Evolutionary conservation across 2,797 vertebrate genomes (phyloP).

Genomic region (Sebastes oblongus): DNA sequence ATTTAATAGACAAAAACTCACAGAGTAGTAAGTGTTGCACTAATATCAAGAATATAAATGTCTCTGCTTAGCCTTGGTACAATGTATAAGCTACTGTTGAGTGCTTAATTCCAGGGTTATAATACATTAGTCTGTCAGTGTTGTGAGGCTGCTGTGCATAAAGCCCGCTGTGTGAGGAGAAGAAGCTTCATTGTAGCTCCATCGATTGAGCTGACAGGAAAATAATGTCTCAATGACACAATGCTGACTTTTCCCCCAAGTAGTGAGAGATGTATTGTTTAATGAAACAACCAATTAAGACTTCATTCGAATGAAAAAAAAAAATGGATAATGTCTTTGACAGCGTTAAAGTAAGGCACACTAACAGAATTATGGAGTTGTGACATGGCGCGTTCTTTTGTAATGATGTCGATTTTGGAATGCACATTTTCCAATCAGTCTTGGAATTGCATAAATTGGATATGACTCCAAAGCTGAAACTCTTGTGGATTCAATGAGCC

Average conservation of each 20-base stretch:
- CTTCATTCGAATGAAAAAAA: background rate
- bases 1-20: background rate
- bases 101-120: slow-evolving; percentile 17
- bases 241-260: background rate
- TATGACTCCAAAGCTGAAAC: too few species aligned
- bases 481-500: too few species aligned
- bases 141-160: background rate
- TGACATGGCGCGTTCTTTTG: too few species aligned
- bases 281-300: background rate
- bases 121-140: background rate
- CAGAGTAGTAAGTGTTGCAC: background rate
- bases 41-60: background rate
- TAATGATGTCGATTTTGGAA: too few species aligned
- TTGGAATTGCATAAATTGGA: too few species aligned
- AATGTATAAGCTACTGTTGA: background rate
- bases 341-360: background rate
- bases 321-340: background rate
- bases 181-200: background rate
- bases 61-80: background rate
- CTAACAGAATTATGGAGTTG: too few species aligned
- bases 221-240: slow-evolving; percentile 16
- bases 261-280: background rate
- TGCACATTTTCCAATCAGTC: too few species aligned
- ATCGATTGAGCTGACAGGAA: slow-evolving; percentile 50
- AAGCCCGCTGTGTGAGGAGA: background rate